Evolutionary conservation across 2,888 invertebrate species (phyloP).

Genomic region (Xanthorhoe spadicearia): DNA sequence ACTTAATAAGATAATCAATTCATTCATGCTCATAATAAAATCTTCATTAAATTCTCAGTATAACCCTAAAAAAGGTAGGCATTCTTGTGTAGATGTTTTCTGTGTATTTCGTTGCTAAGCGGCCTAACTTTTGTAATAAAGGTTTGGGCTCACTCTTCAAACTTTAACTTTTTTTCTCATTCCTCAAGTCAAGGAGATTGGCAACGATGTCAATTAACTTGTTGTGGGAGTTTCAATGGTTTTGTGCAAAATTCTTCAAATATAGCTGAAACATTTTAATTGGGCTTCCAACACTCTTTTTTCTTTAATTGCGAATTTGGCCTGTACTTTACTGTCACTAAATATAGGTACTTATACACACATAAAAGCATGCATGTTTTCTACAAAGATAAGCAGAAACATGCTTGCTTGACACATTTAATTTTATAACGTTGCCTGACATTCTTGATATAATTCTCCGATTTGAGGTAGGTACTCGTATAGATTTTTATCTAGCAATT

Average conservation of each 20-base stretch:
- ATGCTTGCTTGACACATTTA: no score
- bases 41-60: neutral
- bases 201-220: conserved; percentile 31
- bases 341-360: no score
- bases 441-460: no score
- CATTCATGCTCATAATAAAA: no score
- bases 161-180: conserved; percentile 23
- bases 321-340: no score
- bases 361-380: no score
- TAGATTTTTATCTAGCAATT: no score
- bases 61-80: neutral
- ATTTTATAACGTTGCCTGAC: no score
- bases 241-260: conserved; percentile 17
- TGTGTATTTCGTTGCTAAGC: conserved; percentile 10
- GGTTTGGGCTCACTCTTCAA: conserved; percentile 18
- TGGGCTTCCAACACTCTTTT: neutral
- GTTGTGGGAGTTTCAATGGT: conserved; percentile 17
- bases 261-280: conserved; percentile 15
- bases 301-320: no score
- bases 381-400: no score
- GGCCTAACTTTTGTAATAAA: conserved; percentile 26
- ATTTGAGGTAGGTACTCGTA: no score
- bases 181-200: conserved; percentile 21
- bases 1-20: no score
- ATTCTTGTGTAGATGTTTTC: conserved; percentile 8